Percentiles rank a stretch among this genome's conserved stretches.
Conservation (phyloP, 2,888 invertebrate genomes). For the Acanthosepion pharaonis region DNA sequence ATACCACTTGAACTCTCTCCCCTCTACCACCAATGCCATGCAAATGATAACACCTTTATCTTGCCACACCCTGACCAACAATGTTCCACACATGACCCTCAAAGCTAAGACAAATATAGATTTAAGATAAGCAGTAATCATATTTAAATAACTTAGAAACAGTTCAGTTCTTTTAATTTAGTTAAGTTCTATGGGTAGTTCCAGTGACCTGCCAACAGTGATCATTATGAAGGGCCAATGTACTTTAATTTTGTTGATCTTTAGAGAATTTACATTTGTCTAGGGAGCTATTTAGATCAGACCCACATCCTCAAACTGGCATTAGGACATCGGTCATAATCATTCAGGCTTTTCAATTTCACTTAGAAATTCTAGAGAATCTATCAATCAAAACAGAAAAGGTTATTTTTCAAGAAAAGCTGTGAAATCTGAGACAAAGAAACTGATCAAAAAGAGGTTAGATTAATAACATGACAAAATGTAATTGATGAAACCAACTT, state of each 20-base stretch:
- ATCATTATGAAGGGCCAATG: neutral
- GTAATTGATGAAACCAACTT: no score
- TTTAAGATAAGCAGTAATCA: constrained; percentile 13
- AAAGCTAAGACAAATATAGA: constrained; percentile 21
- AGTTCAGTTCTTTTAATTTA: neutral
- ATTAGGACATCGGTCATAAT: neutral
- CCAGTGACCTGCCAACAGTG: no score
- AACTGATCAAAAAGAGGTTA: no score
- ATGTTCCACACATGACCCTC: neutral
- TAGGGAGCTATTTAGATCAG: neutral
- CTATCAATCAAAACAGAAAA: no score
- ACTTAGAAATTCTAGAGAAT: neutral
- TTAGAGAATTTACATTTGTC: neutral
- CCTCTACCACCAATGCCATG: neutral
- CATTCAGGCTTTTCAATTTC: neutral
- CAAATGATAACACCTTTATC: neutral
- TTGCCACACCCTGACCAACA: neutral
- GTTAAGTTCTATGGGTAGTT: neutral
- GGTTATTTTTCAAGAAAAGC: neutral
- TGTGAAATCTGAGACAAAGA: neutral
- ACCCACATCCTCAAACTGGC: neutral
- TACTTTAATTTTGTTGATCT: neutral
- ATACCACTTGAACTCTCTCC: no score
- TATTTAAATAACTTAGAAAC: neutral
- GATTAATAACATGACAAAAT: no score